Base-by-base conservation (phyloP, 2,797 vertebrate genomes). In the Distichodus sexfasciatus region DNA sequence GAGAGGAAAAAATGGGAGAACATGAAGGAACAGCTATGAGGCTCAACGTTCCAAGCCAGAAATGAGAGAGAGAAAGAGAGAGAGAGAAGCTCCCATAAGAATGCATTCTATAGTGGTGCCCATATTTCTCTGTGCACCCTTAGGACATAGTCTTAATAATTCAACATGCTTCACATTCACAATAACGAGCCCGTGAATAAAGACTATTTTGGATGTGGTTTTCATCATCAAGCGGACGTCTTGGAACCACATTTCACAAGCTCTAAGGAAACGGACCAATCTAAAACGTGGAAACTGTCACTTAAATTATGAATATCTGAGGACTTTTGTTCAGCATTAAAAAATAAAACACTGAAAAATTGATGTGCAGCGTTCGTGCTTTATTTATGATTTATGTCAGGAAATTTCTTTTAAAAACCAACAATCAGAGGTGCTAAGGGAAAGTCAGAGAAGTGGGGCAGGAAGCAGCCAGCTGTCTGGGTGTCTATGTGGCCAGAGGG, bases 291-390 rank as follows among this genome's bases (percentile, higher is more conserved):
- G 79, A 76, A 80, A 80, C 83, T 86, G 85, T 85, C 80, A 58
- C 71, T 79, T 92, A 81, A 90, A 91, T 90, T 86, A 90, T 91
- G 84, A 90, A 90, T 87, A 86, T 85, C 76, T 82, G 69, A 87
- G 44, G 82, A 89, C 86, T 88, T 90, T 87, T 89, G 86, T 90
- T 85, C 80, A 71, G 62, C 87, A 89, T 90, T 87, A 89, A 90
- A 88, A 90, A 89, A 82, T 90, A 87, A 91, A 90, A 82, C 63
- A 0, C 44, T 90, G 71, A 90, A 90, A 86, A 63, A 87, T 89
- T 84, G 40, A 90, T 89, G 87, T 4, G 17, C 29, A 47, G 26
- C 44, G 74, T 48, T 87, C 82, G 72, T 89, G 48, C 65, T 74
- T 87, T 85, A 92, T 89, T 89, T 81, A 91, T 87, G 62, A 72